phyloP scores from a whole-genome alignment of 1,140 invertebrate species.

The Reticulitermes speratus region DNA sequence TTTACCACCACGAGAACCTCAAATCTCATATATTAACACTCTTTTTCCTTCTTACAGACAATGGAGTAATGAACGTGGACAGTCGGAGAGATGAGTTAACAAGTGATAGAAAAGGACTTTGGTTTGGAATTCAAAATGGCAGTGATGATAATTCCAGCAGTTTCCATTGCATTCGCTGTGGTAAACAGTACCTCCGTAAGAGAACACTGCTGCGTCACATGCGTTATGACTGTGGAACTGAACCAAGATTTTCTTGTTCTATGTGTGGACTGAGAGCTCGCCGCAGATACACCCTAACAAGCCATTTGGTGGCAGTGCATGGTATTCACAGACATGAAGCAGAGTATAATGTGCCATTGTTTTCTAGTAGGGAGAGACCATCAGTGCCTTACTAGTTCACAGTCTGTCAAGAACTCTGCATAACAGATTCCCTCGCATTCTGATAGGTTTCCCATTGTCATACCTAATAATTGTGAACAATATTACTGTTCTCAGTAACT shows the following conservation, averaged over 20 bases:
- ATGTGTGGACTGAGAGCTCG: constrained; percentile 36
- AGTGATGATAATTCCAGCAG: not conserved
- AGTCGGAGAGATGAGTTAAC: not conserved
- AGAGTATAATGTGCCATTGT: not conserved
- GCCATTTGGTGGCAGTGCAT: not conserved
- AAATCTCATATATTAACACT: not conserved
- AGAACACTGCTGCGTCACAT: constrained; percentile 63
- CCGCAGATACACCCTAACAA: not conserved
- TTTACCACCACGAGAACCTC: too few species aligned
- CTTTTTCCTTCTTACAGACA: not conserved
- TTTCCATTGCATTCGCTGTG: constrained; percentile 69
- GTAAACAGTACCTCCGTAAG: constrained; percentile 78
- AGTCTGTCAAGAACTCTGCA: too few species aligned
- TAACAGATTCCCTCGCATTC: too few species aligned
- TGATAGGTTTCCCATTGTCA: too few species aligned
- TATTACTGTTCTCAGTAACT: too few species aligned
- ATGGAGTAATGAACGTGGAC: too few species aligned
- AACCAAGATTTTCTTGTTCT: constrained; percentile 43
- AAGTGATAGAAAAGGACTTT: not conserved
- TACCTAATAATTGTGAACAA: too few species aligned
- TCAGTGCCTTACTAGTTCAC: not conserved
- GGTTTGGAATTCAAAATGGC: not conserved
- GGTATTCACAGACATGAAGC: not conserved
- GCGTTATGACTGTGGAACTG: constrained; percentile 39
- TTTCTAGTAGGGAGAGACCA: not conserved